Evolutionary conservation across 2,888 invertebrate species (phyloP).

Genomic region (Drosophila testacea): DNA sequence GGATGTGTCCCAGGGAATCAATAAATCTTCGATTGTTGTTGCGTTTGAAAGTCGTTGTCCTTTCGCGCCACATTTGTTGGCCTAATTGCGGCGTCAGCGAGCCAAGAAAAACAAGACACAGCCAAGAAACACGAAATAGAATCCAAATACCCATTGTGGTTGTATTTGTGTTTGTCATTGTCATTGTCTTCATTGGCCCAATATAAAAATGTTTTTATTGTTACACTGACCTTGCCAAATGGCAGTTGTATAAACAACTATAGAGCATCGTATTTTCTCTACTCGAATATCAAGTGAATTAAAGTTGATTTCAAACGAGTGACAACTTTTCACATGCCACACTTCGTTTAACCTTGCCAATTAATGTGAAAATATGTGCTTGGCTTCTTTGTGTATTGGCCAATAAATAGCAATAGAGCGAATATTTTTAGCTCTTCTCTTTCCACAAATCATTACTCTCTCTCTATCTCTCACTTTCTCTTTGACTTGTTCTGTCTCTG

Average conservation of each 20-base stretch:
- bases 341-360: slow-evolving; percentile 74
- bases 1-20: slow-evolving; percentile 26
- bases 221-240: slow-evolving; percentile 66
- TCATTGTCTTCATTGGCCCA: slow-evolving; percentile 35
- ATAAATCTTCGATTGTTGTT: slow-evolving; percentile 66
- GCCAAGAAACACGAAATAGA: slow-evolving; percentile 18
- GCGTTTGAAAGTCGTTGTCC: slow-evolving; percentile 18
- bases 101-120: slow-evolving; percentile 38
- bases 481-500: neutral
- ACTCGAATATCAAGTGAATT: slow-evolving; percentile 53
- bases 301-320: slow-evolving; percentile 37
- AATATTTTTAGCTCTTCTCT: slow-evolving; percentile 42
- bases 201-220: slow-evolving; percentile 53
- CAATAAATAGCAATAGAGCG: slow-evolving; percentile 67
- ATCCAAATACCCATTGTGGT: slow-evolving; percentile 9
- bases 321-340: slow-evolving; percentile 58
- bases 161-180: neutral
- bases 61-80: slow-evolving; percentile 65
- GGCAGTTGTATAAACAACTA: slow-evolving; percentile 22
- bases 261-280: slow-evolving; percentile 20
- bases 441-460: slow-evolving; percentile 1
- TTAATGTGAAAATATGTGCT: slow-evolving; percentile 73
- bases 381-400: slow-evolving; percentile 22
- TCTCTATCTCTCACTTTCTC: neutral
- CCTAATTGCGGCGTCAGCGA: slow-evolving; percentile 70